Conservation (phyloP, 2,797 vertebrate species). For the Iguana delicatissima region DNA sequence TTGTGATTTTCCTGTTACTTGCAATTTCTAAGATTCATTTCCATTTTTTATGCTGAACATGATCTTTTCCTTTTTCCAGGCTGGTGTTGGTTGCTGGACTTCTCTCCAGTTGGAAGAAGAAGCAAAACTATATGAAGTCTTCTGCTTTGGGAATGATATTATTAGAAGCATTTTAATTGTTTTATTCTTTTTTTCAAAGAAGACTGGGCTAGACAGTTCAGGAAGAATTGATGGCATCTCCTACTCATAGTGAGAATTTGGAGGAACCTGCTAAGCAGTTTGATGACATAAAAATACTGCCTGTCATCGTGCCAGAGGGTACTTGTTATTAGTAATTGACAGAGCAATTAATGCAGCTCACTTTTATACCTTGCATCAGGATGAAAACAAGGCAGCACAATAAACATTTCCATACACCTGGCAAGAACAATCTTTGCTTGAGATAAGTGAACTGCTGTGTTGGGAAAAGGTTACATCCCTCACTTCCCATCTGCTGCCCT, state of each 20-base stretch:
- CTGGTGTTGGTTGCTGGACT: background rate
- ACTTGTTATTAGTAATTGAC: constrained; percentile 43
- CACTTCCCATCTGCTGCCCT: constrained; percentile 40
- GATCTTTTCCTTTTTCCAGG: background rate
- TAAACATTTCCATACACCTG: constrained; percentile 38
- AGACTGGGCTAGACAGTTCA: background rate
- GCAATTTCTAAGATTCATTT: background rate
- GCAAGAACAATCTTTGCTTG: constrained; percentile 43
- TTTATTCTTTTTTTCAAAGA: too few species aligned
- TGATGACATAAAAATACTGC: constrained; percentile 10
- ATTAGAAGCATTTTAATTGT: background rate
- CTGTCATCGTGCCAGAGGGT: constrained; percentile 36
- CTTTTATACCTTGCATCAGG: constrained; percentile 49
- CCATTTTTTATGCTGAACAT: background rate
- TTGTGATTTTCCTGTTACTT: background rate
- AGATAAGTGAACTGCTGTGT: constrained; percentile 18
- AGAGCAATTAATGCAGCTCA: constrained; percentile 35
- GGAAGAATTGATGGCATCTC: background rate
- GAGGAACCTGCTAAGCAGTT: constrained; percentile 49
- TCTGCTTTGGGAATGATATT: background rate
- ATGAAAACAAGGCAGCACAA: constrained; percentile 44
- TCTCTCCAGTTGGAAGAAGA: background rate
- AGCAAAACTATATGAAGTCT: background rate
- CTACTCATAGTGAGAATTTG: constrained; percentile 26
- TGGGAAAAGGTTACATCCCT: background rate